These are phyloP conservation scores for Arenaria interpres DNA, from an alignment of 2,113 vertebrate species.

Conservation along the genomic window DNA sequence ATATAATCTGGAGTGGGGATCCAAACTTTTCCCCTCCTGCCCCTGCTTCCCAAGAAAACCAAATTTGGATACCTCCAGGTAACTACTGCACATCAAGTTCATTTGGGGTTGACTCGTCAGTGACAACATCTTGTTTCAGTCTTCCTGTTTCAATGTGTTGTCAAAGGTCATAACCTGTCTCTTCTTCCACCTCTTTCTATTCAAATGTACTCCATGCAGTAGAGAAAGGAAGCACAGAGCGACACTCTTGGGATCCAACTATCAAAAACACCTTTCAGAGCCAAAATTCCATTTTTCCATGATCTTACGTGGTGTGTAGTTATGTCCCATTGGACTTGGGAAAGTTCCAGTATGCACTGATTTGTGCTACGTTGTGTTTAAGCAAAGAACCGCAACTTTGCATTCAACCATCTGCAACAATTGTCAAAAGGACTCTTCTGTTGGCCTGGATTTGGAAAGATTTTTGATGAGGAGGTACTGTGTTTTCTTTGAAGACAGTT, in stretches of 20 bases:
- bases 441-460: neutral
- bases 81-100: neutral
- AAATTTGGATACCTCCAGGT: neutral
- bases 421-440: neutral
- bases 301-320: neutral
- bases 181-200: neutral
- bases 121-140: neutral
- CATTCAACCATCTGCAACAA: neutral
- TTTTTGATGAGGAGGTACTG: neutral
- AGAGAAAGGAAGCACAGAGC: slow-evolving; percentile 22
- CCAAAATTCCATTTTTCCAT: slow-evolving; percentile 46
- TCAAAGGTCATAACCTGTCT: neutral
- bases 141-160: neutral
- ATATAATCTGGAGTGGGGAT: neutral
- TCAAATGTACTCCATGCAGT: neutral
- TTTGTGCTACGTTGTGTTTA: neutral
- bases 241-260: neutral
- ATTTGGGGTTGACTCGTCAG: neutral
- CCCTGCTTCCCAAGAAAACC: neutral
- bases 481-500: neutral
- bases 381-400: neutral
- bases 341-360: neutral
- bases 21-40: neutral
- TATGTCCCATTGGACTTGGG: neutral
- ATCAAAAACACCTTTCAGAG: slow-evolving; percentile 47